Conservation (phyloP, 2,888 invertebrate species). For the Harpagoxenus sublaevis region DNA sequence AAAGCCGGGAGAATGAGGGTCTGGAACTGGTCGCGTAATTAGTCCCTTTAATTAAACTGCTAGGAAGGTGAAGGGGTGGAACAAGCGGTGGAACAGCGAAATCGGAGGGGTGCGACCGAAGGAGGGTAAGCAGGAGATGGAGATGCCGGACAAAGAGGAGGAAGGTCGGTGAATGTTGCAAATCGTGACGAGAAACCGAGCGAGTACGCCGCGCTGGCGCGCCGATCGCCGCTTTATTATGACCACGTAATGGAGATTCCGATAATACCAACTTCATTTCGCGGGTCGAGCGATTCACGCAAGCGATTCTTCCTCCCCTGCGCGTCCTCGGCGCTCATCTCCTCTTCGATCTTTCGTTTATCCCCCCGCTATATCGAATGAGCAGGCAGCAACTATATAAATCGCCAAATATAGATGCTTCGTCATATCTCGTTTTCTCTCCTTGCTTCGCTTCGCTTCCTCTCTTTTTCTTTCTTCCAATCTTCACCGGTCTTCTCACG, state of each 20-base stretch:
- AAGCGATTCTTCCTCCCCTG: constrained; percentile 42
- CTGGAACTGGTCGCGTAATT: constrained; percentile 63
- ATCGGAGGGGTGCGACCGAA: not conserved
- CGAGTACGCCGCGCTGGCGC: not conserved
- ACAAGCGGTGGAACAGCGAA: constrained; percentile 26
- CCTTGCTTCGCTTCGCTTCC: not conserved
- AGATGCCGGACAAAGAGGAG: constrained; percentile 45
- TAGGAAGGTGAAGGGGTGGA: constrained; percentile 33
- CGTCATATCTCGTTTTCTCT: not conserved
- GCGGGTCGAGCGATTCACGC: constrained; percentile 31
- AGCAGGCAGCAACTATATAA: constrained; percentile 21
- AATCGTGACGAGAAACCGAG: constrained; percentile 51
- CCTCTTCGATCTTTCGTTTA: constrained; percentile 41
- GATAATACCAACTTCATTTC: constrained; percentile 59
- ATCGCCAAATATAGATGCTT: constrained; percentile 2
- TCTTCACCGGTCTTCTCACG: not conserved
- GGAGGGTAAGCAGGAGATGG: constrained; percentile 16
- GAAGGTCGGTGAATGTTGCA: constrained; percentile 45
- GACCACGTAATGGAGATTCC: constrained; percentile 58
- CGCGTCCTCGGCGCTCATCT: constrained; percentile 10
- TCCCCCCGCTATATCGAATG: constrained; percentile 9
- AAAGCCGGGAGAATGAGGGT: constrained; percentile 40
- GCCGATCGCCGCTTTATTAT: constrained; percentile 56
- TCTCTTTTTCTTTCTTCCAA: not conserved
- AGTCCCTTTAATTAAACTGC: constrained; percentile 68